A percentile compares a stretch with the other conserved stretches of the same genome.
These are phyloP conservation scores for Matsumyia berberina DNA, from an alignment of 2,888 invertebrate species.

Conservation along the genomic window DNA sequence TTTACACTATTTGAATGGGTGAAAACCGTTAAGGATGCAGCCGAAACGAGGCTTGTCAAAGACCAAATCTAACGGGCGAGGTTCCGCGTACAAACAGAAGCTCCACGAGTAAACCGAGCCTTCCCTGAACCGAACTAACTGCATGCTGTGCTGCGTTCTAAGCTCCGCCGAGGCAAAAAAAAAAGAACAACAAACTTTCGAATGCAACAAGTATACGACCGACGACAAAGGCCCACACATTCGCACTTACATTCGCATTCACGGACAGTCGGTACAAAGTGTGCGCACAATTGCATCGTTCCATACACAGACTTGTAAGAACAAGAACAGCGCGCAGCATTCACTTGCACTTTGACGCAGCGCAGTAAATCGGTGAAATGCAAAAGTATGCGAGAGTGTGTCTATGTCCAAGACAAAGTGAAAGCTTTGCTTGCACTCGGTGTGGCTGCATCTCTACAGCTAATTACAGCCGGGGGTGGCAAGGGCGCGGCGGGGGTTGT, in stretches of 20 bases:
- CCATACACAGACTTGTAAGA: slow-evolving; percentile 31
- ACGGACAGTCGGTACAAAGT: background rate
- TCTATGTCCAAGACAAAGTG: slow-evolving; percentile 29
- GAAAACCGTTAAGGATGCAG: slow-evolving; percentile 20
- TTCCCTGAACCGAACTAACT: slow-evolving; percentile 70
- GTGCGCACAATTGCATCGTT: slow-evolving; percentile 52
- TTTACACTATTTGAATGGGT: slow-evolving; percentile 1
- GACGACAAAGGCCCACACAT: background rate
- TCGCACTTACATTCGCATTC: background rate
- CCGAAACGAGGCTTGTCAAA: slow-evolving; percentile 9
- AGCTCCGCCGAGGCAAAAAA: slow-evolving; percentile 49
- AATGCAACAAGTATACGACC: slow-evolving; percentile 70
- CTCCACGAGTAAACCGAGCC: slow-evolving; percentile 68
- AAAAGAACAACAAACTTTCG: slow-evolving; percentile 63
- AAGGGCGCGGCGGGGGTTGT: slow-evolving; percentile 4
- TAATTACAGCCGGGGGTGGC: slow-evolving; percentile 1
- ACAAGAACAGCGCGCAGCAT: slow-evolving; percentile 67
- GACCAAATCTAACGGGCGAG: slow-evolving; percentile 17
- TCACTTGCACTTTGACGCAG: slow-evolving; percentile 60
- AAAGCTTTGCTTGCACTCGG: slow-evolving; percentile 54
- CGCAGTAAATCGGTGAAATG: slow-evolving; percentile 28
- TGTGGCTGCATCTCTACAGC: slow-evolving; percentile 17
- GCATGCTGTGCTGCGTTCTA: slow-evolving; percentile 71
- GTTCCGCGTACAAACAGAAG: slow-evolving; percentile 56
- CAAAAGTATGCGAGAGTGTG: slow-evolving; percentile 23